Base-by-base conservation (phyloP, 1,140 invertebrate genomes). In the Drosophila mayri region DNA sequence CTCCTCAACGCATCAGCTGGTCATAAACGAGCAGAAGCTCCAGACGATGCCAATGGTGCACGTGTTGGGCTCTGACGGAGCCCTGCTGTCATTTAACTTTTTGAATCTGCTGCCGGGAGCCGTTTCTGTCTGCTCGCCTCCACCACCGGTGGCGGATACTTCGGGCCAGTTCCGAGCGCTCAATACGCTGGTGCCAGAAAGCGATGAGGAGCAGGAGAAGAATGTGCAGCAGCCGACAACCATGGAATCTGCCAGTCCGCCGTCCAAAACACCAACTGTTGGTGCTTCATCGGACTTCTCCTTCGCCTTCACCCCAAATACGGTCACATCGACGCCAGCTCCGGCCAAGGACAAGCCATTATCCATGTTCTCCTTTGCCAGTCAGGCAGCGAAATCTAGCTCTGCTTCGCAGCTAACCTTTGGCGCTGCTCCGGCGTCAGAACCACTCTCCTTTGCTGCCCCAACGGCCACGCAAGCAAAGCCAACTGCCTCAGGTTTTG, bases 1-100 rank as follows among this genome's bases (percentile, higher is more conserved):
- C 12, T 95, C 95, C 18, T 94, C 94, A 3, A 94, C 94, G 43
- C 93, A 95, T 76, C 94, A 94, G 71, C 86, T 97, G 47, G 93
- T 72, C 91, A 61, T 92, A 94, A 95, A 94, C 79, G 95, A 96
- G 75, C 92, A 94, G 66, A 91, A 86, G 6, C 72, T 95, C 6
- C 94, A 94, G 1, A 93, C 94, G 8, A 95, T 95, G 94, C 96
- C 96, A 1, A 93, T 96, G 20, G 91, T 96, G 7, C 93, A 95
- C 47, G 93, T 97, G 4, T 81, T 97, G 28, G 95, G 96, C 2
- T 95, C 96, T 49, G 94, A 96, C 46, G 96, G 97, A 8, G 79
- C 95, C 10, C 92, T 97, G n/a, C 94, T 95, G 5, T 93, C 95
- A 14, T 97, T 95, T 91, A 94, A 96, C 84, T 94, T 96, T 58